These are phyloP conservation scores for Nephotettix cincticeps DNA, from an alignment of 1,140 invertebrate genomes.

Conservation along the genomic window DNA sequence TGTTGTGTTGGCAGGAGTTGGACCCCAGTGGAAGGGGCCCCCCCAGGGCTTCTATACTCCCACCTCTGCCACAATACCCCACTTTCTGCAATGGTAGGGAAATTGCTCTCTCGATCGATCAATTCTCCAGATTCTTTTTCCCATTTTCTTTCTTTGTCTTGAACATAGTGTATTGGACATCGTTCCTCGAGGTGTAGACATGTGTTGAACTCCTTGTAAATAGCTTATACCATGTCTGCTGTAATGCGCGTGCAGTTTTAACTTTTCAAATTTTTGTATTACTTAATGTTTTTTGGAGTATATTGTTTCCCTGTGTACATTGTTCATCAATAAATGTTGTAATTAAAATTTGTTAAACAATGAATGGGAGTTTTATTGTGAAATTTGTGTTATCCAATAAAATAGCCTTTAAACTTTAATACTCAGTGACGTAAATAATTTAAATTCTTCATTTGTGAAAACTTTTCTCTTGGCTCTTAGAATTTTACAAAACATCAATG, in stretches of 20 bases:
- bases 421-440: too few relatives aligned
- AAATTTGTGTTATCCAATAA: too few relatives aligned
- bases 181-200: slow-evolving; percentile 57
- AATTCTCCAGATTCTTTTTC: slow-evolving; percentile 83
- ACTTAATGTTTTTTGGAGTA: background rate
- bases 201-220: slow-evolving; percentile 2
- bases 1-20: slow-evolving; percentile 45
- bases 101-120: slow-evolving; percentile 82
- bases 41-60: slow-evolving; percentile 33
- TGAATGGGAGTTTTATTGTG: background rate
- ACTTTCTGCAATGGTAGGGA: slow-evolving; percentile 82
- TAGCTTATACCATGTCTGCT: background rate
- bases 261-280: background rate
- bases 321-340: slow-evolving; percentile 5
- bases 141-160: slow-evolving; percentile 85
- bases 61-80: slow-evolving; percentile 66
- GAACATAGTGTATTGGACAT: slow-evolving; percentile 87
- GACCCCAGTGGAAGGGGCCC: slow-evolving; percentile 51
- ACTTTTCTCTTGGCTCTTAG: too few relatives aligned
- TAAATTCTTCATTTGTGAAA: too few relatives aligned
- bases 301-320: slow-evolving; percentile 4
- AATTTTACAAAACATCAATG: too few relatives aligned
- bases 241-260: background rate
- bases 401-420: too few relatives aligned
- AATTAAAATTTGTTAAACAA: slow-evolving; percentile 8